phyloP scores from a whole-genome alignment of 2,113 vertebrate genomes.

The Enhydra lutris region DNA sequence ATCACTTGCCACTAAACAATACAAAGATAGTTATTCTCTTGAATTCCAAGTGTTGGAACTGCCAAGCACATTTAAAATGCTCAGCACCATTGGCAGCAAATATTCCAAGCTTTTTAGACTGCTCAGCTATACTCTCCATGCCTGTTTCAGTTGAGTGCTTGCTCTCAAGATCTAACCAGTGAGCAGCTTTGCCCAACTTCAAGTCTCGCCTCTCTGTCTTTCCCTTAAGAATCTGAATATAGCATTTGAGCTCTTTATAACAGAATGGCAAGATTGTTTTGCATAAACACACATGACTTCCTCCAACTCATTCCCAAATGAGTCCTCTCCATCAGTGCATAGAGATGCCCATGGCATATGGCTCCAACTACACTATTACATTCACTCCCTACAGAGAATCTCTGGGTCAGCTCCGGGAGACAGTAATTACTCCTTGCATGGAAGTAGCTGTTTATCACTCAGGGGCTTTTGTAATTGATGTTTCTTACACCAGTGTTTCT shows the following conservation, averaged over 20 bases:
- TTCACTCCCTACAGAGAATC: constrained; percentile 66
- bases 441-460: constrained; percentile 61
- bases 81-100: not conserved
- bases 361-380: constrained; percentile 33
- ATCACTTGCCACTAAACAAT: not conserved
- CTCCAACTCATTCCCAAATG: constrained; percentile 64
- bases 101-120: not conserved
- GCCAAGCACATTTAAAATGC: not conserved
- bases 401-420: constrained; percentile 68
- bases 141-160: not conserved
- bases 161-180: not conserved
- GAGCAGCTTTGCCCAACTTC: constrained; percentile 10
- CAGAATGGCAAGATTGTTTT: constrained; percentile 52
- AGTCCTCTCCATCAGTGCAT: constrained; percentile 58
- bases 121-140: not conserved
- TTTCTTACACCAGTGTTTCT: constrained; percentile 23
- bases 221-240: constrained; percentile 49
- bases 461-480: constrained; percentile 65
- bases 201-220: not conserved
- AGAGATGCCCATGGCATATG: constrained; percentile 69
- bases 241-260: constrained; percentile 46
- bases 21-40: not conserved
- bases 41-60: not conserved
- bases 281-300: constrained; percentile 56
- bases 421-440: constrained; percentile 67